Evolutionary conservation across 2,888 invertebrate genomes (phyloP).

Genomic region (Trichopria drosophilae): DNA sequence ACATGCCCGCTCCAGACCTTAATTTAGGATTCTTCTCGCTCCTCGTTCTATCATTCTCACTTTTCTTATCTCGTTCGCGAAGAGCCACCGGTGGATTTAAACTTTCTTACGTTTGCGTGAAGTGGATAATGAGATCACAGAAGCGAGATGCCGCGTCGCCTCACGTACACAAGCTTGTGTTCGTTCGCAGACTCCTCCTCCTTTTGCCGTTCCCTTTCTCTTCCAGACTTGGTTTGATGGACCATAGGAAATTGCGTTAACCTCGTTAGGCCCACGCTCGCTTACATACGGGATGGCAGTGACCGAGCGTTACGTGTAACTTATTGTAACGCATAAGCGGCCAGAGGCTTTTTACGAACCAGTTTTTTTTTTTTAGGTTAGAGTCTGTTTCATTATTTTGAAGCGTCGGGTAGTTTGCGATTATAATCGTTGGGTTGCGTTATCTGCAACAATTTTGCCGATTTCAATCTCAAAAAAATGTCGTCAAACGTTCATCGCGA

Average conservation of each 20-base stretch:
- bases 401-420: no score
- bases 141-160: constrained; percentile 23
- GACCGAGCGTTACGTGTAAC: constrained; percentile 12
- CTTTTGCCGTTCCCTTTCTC: no score
- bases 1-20: no score
- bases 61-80: background rate
- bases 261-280: constrained; percentile 30
- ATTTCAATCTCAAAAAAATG: no score
- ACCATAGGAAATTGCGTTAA: constrained; percentile 36
- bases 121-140: constrained; percentile 38
- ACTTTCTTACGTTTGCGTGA: constrained; percentile 39
- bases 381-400: no score
- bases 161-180: no score
- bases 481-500: no score
- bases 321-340: constrained; percentile 9
- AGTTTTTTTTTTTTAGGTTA: background rate
- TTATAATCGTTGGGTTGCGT: no score
- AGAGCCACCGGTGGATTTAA: constrained; percentile 31
- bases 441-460: no score
- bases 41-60: constrained; percentile 21
- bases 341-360: constrained; percentile 20
- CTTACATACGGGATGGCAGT: constrained; percentile 11
- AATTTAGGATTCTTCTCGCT: no score
- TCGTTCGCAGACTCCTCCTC: no score
- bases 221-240: no score